A percentile compares a stretch with the other conserved stretches of the same genome.
Evolutionary conservation across 2,113 vertebrate species (phyloP).

Genomic region (Pseudorasbora parva): DNA sequence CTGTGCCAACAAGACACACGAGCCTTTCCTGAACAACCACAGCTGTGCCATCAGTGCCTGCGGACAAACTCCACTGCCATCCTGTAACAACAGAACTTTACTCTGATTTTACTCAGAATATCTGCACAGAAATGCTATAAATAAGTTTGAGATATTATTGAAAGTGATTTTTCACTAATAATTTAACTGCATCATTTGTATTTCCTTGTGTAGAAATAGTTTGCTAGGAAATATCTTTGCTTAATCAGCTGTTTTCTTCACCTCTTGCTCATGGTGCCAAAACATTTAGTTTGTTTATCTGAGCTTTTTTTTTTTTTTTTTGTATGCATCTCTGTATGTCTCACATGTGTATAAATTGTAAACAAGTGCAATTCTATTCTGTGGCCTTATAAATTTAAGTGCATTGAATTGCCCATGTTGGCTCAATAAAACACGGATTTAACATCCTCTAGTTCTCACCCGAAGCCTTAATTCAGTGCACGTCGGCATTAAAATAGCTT

Average conservation of each 20-base stretch:
- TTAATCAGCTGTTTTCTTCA: not conserved
- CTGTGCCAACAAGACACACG: constrained; percentile 7
- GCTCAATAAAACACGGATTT: constrained; percentile 66
- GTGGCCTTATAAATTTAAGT: constrained; percentile 41
- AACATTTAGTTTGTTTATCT: constrained; percentile 19
- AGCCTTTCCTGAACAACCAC: constrained; percentile 43
- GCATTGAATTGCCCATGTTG: constrained; percentile 48
- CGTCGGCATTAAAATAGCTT: not conserved
- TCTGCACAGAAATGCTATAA: not conserved
- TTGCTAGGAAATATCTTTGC: not conserved
- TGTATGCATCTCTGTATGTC: constrained; percentile 38
- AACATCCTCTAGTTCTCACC: constrained; percentile 20
- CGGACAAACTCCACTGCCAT: constrained; percentile 13
- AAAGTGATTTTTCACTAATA: constrained; percentile 3
- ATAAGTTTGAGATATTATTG: not conserved
- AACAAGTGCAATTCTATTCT: constrained; percentile 61
- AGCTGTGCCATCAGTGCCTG: constrained; percentile 41
- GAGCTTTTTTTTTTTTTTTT: constrained; percentile 26
- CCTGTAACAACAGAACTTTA: not conserved
- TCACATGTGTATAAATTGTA: constrained; percentile 53
- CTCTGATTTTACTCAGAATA: constrained; percentile 8
- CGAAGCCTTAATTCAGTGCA: not conserved
- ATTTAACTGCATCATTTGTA: not conserved
- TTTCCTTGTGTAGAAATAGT: constrained; percentile 27
- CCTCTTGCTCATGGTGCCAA: constrained; percentile 18